phyloP scores from a whole-genome alignment of 2,113 vertebrate genomes.

The Notechis scutatus region DNA sequence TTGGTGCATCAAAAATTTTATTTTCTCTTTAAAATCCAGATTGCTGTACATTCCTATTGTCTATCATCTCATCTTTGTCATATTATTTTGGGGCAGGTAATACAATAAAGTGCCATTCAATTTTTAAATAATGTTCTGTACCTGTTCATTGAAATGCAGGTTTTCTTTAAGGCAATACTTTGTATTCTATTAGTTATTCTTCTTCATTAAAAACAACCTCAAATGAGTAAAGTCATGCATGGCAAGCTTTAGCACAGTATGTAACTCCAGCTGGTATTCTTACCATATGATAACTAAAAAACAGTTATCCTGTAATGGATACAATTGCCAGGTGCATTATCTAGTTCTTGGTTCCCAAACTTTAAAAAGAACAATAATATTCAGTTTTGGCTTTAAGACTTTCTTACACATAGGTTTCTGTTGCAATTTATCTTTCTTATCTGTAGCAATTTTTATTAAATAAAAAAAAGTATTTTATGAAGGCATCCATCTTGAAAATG shows the following conservation, averaged over 20 bases:
- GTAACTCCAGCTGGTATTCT: not conserved
- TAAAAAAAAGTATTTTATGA: not conserved
- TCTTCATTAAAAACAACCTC: not conserved
- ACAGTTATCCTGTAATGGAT: not conserved
- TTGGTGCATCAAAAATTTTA: not conserved
- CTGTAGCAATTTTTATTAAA: not conserved
- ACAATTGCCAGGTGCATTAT: not conserved
- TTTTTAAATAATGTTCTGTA: not conserved
- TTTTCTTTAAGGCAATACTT: not conserved
- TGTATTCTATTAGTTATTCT: not conserved
- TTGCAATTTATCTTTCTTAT: not conserved
- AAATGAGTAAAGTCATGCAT: not conserved
- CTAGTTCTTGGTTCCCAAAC: not conserved
- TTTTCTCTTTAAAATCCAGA: not conserved
- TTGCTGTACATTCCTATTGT: not conserved
- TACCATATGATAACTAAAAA: not conserved
- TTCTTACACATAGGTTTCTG: not conserved
- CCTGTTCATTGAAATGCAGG: not conserved
- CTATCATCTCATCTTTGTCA: not conserved
- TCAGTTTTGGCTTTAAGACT: not conserved
- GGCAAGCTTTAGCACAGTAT: not conserved
- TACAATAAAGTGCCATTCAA: not conserved
- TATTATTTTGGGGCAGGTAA: not conserved
- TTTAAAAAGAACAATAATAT: not conserved
- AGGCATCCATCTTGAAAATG: not conserved